Conservation (phyloP, 2,113 vertebrate genomes). For the human region GRCh38 chr14:68781001-68781500, state of each 20-base stretch:
- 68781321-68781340: background rate
- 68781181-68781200: background rate
- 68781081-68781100: background rate
- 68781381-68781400: background rate
- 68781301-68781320: background rate
- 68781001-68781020: background rate
- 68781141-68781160: background rate
- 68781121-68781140: background rate
- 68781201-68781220: background rate
- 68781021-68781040: rapidly evolving
- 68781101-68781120: background rate
- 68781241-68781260: background rate
- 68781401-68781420: rapidly evolving
- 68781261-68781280: background rate
- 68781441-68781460: background rate
- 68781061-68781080: background rate
- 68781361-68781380: background rate
- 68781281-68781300: background rate
- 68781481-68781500: background rate
- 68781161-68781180: background rate
- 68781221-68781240: background rate
- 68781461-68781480: background rate
- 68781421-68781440: background rate
- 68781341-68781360: background rate
- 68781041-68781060: background rate